Evolutionary conservation across 1,140 invertebrate species (phyloP).

Genomic region (Lycorma delicatula): DNA sequence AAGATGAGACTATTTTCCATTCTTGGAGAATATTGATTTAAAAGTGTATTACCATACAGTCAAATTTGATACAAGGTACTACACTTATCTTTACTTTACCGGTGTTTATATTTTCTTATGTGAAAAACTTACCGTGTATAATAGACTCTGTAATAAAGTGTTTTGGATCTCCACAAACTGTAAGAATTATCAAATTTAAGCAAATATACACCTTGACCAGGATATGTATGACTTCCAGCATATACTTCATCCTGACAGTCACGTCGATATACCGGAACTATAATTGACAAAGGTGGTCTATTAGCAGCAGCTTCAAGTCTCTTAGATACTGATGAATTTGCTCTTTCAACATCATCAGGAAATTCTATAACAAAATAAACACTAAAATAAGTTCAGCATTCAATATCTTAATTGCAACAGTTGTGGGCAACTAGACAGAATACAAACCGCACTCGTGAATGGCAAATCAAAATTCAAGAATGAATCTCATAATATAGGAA

Average conservation of each 20-base stretch:
- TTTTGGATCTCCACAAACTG: slow-evolving; percentile 98
- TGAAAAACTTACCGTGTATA: slow-evolving; percentile 65
- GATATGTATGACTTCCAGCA: slow-evolving; percentile 93
- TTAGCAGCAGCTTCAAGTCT: slow-evolving; percentile 2
- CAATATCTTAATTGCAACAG: no score
- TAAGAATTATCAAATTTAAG: slow-evolving; percentile 99
- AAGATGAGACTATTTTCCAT: no score
- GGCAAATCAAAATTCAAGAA: no score
- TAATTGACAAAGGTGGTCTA: slow-evolving; percentile 58
- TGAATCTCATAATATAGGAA: no score
- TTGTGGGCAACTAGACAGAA: no score
- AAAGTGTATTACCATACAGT: no score
- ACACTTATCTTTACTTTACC: no score
- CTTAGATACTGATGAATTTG: background rate
- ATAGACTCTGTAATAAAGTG: slow-evolving; percentile 96
- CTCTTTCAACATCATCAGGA: slow-evolving; percentile 17
- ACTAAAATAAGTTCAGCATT: background rate
- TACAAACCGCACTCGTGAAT: no score
- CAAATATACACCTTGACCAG: slow-evolving; percentile 93
- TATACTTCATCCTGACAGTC: slow-evolving; percentile 97
- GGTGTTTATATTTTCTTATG: no score
- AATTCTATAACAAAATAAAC: slow-evolving; percentile 18
- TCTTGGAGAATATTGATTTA: no score
- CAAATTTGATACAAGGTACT: no score
- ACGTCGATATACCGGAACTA: slow-evolving; percentile 88